Evolutionary conservation across 2,888 invertebrate genomes (phyloP), one percentile per base, ranked within the genome.

Genomic region (Liodrosophila aerea): DNA sequence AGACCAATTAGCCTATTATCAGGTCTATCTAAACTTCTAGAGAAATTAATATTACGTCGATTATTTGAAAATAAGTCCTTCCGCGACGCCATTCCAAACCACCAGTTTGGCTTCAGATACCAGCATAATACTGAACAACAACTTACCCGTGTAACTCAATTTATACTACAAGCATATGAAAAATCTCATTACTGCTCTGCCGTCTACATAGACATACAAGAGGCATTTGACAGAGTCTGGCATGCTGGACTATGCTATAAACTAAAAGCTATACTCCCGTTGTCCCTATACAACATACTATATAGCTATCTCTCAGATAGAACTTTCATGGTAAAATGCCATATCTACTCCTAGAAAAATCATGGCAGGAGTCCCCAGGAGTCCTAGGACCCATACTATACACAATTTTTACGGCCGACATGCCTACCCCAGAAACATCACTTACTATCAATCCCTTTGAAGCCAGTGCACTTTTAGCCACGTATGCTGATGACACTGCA

Each of bases 181-280:
- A 12, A 15, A 2, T 11, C 22, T 9, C 12, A 11, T 15, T 27
- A 4, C 16, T 36, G 36, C n/a, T 30, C 39, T 9, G 47, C 47
- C 3, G 37, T 39, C 1, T 37, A 8, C 9, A 27, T 49, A 0
- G 47, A 49, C 7, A 16, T 49, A 7, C 2, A 12, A 1, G 29
- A 49, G 7, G 47, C 47, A 0, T 49, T 49, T 7, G 47, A 49
- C 4, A 34, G 41, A 3, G 51, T 52, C 13, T 51, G 51, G 51
- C 43, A 51, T 34, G 13, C 31, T 11, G 50, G 50, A n/a, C 31
- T 50, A 5, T 11, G 31, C 2, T 22, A 41, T n/a, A 51, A 51
- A 29, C 22, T 43, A 2, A 43, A 33, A 3, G 36, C 11, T 1
- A 4, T 7, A 1, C 11, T 51, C 1, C 36, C 51, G 11, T 7